Evolutionary conservation across 2,797 vertebrate species (phyloP).

Genomic region (Tragopan temminckii): DNA sequence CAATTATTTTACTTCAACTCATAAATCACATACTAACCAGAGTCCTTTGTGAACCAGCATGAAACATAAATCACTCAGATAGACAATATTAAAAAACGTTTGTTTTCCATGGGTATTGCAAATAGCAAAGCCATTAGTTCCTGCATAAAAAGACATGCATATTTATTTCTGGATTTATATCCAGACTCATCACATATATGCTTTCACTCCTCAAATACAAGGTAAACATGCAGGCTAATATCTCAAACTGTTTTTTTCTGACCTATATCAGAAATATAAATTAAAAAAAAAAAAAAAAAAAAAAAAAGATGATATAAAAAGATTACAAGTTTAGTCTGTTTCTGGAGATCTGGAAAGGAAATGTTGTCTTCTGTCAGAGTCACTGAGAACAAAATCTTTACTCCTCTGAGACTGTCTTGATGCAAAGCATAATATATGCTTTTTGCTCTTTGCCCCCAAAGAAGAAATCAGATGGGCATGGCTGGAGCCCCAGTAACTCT

Average conservation of each 20-base stretch:
- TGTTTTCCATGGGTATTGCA: conserved; percentile 44
- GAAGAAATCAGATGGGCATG: neutral
- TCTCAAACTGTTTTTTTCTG: neutral
- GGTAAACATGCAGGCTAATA: neutral
- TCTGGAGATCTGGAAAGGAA: neutral
- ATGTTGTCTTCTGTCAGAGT: neutral
- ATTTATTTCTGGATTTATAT: conserved; percentile 1
- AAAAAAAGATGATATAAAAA: neutral
- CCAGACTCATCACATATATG: neutral
- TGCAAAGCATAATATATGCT: neutral
- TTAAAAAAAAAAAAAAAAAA: neutral
- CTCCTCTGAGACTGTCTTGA: neutral
- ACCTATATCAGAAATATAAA: neutral
- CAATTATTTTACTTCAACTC: conserved; percentile 48
- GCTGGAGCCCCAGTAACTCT: neutral
- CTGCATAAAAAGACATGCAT: neutral
- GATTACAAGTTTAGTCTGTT: neutral
- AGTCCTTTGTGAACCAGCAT: conserved; percentile 49
- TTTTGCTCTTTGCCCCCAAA: neutral
- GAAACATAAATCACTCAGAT: conserved; percentile 54
- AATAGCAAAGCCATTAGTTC: conserved; percentile 28
- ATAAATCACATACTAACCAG: conserved; percentile 66
- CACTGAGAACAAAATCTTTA: neutral
- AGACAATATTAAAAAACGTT: conserved; percentile 43
- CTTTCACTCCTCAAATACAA: neutral